phyloP scores from a whole-genome alignment of 1,140 invertebrate genomes.

The Contarinia nasturtii region DNA sequence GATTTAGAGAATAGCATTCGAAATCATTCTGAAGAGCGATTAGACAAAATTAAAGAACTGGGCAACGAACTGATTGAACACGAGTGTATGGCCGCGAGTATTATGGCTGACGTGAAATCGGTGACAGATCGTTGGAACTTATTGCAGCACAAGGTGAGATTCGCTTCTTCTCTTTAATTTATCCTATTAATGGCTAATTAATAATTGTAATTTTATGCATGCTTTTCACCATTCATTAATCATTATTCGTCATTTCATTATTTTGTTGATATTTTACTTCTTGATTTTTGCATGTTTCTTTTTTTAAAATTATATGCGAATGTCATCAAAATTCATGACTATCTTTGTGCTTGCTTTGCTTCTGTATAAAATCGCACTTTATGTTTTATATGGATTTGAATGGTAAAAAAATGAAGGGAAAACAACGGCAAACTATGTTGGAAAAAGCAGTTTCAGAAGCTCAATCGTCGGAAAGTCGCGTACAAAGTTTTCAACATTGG shows the following conservation, averaged over 20 bases:
- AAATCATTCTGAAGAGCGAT: conserved; percentile 50
- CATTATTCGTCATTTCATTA: no score
- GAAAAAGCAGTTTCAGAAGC: conserved; percentile 59
- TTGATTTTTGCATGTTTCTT: no score
- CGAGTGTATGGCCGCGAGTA: conserved; percentile 51
- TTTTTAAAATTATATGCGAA: no score
- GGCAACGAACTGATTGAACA: conserved; percentile 50
- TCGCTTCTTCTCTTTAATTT: no score
- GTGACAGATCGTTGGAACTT: conserved; percentile 44
- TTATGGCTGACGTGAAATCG: conserved; percentile 47
- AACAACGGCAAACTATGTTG: conserved; percentile 45
- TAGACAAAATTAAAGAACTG: conserved; percentile 56
- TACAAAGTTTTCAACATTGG: conserved; percentile 60
- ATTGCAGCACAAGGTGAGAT: conserved; percentile 40
- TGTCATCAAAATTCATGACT: no score
- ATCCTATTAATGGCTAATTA: no score
- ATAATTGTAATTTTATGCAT: no score
- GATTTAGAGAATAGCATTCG: conserved; percentile 71
- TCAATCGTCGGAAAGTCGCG: conserved; percentile 54
- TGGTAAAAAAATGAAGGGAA: conserved; percentile 36
- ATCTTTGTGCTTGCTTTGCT: no score
- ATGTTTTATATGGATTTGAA: no score
- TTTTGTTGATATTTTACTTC: no score
- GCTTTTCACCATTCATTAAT: no score
- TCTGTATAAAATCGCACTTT: no score